Base-by-base conservation (phyloP, 2,888 invertebrate genomes). In the Megamerina dolium region DNA sequence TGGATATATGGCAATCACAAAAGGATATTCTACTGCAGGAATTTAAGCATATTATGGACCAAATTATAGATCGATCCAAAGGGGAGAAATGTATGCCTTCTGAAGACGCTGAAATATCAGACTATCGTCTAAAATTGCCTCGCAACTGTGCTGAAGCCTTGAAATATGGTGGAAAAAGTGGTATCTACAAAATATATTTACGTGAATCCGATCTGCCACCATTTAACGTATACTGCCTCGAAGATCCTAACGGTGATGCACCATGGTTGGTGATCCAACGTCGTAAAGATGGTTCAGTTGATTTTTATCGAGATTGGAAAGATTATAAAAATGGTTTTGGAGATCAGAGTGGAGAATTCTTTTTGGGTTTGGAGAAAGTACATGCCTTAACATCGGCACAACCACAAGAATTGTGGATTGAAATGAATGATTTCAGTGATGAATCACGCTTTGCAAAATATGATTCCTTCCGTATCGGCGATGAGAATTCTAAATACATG, bases 321-420 rank as follows among this genome's bases (percentile, higher is more conserved):
- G 79, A 80, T 36, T 85, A 84, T 58, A 79, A 79, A 54, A 60
- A 73, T 34, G 84, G 84, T 4, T 85, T 85, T 56, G 84, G 84
- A 2, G 81, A 83, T 57, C 65, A 81, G 16, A 77, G 76, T 1
- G 77, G 78, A 1, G 83, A 85, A 60, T 83, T 82, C 59, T 85
- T 83, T 79, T 68, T 83, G 6, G 83, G 83, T 1, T 60, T 82
- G 49, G 83, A 84, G 48, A 79, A 82, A 52, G 68, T 83, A 2
- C 75, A 81, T 61, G 76, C 70, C 4, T 43, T 64, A 32, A 65
- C 64, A 5, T 35, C 51, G 2, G 48, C 66, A 50, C 61, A 75
- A 18, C 48, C 50, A 0, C 72, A 77, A 42, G 76, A 83, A 56
- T 59, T 84, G 37, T 67, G 80, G 36, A 73, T 84, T 5, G 78